Evolutionary conservation across 2,888 invertebrate genomes (phyloP).

Genomic region (Leptinotarsa juncta): DNA sequence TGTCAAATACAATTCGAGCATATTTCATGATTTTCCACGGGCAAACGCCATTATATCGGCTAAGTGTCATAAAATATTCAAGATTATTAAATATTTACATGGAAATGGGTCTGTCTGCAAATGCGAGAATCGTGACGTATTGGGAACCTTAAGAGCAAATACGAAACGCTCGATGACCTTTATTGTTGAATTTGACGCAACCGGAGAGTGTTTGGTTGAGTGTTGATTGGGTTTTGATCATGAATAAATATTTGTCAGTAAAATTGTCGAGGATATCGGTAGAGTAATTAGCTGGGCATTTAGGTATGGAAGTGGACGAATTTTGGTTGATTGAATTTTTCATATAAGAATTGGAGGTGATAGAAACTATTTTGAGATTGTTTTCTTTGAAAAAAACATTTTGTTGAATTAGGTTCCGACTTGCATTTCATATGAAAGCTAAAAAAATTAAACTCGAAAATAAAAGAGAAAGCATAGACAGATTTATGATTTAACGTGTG

Average conservation of each 20-base stretch:
- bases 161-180: conserved; percentile 10
- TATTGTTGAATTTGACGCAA: conserved; percentile 20
- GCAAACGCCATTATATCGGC: conserved; percentile 19
- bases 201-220: conserved; percentile 6
- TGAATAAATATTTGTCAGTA: not conserved
- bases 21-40: conserved; percentile 17
- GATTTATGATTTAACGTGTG: too few relatives aligned
- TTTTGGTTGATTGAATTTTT: too few relatives aligned
- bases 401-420: too few relatives aligned
- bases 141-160: conserved; percentile 16
- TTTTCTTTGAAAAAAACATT: too few relatives aligned
- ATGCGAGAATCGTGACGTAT: conserved; percentile 20
- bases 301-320: too few relatives aligned
- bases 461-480: too few relatives aligned
- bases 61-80: conserved; percentile 28
- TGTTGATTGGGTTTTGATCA: not conserved
- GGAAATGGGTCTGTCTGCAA: conserved; percentile 21
- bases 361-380: too few relatives aligned
- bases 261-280: not conserved
- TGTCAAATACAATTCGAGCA: conserved; percentile 17
- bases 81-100: conserved; percentile 27
- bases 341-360: too few relatives aligned
- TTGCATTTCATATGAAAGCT: too few relatives aligned
- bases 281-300: too few relatives aligned
- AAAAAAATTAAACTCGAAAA: too few relatives aligned